These are phyloP conservation scores for Drosophila yooni DNA, from an alignment of 2,888 invertebrate genomes.

Conservation along the genomic window DNA sequence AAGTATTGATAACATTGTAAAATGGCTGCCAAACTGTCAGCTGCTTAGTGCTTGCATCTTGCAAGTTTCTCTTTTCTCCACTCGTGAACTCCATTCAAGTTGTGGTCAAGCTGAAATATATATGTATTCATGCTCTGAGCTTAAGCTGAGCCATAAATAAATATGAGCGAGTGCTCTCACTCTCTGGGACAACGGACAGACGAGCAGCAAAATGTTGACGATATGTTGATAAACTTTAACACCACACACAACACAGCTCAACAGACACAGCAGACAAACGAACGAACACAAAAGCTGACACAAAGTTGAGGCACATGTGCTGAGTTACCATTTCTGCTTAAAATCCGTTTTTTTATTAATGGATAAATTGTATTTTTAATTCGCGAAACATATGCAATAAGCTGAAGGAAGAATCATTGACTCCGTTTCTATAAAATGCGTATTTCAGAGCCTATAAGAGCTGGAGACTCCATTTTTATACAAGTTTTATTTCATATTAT, in stretches of 20 bases:
- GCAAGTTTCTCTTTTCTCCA: slow-evolving; percentile 21
- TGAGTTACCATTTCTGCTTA: neutral
- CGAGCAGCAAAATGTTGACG: slow-evolving; percentile 59
- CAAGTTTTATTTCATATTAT: no score
- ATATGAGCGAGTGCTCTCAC: slow-evolving; percentile 67
- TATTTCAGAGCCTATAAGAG: no score
- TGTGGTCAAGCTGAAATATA: slow-evolving; percentile 62
- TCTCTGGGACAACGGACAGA: slow-evolving; percentile 34
- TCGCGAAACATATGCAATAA: neutral
- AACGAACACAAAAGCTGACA: slow-evolving; percentile 3
- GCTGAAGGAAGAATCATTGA: no score
- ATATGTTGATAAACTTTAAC: slow-evolving; percentile 78
- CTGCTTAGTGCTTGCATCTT: slow-evolving; percentile 40
- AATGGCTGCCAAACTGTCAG: slow-evolving; percentile 76
- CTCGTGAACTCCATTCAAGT: slow-evolving; percentile 17
- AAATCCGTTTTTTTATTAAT: neutral
- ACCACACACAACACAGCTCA: slow-evolving; percentile 38
- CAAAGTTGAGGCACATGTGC: neutral
- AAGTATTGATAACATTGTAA: slow-evolving; percentile 63
- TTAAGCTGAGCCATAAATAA: slow-evolving; percentile 73
- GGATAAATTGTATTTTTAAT: neutral
- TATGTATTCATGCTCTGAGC: slow-evolving; percentile 8
- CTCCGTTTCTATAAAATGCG: no score
- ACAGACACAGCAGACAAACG: slow-evolving; percentile 22
- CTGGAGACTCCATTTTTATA: no score